A percentile compares a stretch with the other conserved stretches of the same genome.
Conservation (phyloP, 2,113 vertebrate genomes). For the Dipodomys merriami region DNA sequence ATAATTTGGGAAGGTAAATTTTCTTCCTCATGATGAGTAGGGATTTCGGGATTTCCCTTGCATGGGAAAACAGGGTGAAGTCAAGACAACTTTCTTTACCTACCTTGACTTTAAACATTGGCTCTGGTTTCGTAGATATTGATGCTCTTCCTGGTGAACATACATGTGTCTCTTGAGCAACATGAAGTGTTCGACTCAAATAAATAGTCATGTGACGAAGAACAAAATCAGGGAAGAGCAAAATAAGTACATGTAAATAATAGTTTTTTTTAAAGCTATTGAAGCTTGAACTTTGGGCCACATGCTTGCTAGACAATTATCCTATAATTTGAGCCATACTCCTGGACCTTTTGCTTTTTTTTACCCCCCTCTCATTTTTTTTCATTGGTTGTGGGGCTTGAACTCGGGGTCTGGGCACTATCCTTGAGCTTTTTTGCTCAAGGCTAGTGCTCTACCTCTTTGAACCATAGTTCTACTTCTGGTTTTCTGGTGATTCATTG, state of each 20-base stretch:
- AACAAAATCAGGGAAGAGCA: not conserved
- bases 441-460: too few relatives aligned
- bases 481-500: too few relatives aligned
- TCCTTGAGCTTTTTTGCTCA: too few relatives aligned
- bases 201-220: not conserved
- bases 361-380: too few relatives aligned
- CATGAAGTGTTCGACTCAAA: not conserved
- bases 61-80: not conserved
- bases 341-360: too few relatives aligned
- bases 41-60: constrained; percentile 26
- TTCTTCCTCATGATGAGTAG: constrained; percentile 50
- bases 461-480: too few relatives aligned
- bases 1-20: constrained; percentile 58
- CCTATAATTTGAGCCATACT: too few relatives aligned
- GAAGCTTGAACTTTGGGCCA: too few relatives aligned
- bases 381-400: too few relatives aligned
- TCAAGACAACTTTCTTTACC: constrained; percentile 29
- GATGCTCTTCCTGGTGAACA: not conserved
- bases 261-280: not conserved
- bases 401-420: too few relatives aligned
- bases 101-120: constrained; percentile 23
- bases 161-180: not conserved
- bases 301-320: too few relatives aligned
- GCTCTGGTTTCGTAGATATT: not conserved
- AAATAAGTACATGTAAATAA: not conserved